Evolutionary conservation across 2,113 vertebrate species (phyloP), one percentile per base, ranked within the genome.

Genomic region (Thalassarche chlororhynchos): DNA sequence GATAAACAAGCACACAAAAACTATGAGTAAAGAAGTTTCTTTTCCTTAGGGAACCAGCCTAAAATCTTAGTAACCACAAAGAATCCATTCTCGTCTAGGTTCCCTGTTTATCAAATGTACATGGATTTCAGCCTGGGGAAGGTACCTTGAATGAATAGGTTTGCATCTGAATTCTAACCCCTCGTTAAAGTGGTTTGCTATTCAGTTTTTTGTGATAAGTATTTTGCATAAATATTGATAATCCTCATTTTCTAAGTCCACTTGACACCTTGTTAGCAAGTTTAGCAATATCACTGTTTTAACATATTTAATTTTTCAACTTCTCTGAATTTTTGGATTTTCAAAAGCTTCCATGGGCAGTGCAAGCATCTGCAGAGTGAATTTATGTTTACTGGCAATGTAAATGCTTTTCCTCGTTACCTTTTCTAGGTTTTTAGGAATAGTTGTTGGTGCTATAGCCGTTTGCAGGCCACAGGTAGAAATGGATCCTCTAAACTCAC

Each of bases 21-120:
- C 12, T 44, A 6, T 14, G 10, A 68, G 26, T 72, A 71, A 83
- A 72, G 6, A 60, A 23, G 6, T 31, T n/a, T 52, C 5, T 84
- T 75, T 64, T 79, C n/a, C n/a, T 51, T 42, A 68, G n/a, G 10
- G 20, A 91, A 70, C 5, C 34, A 62, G n/a, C 9, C 28, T 89
- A 71, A 51, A 77, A 36, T 49, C 14, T 51, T 36, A 55, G 18
- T 21, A 55, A 49, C 36, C 25, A 52, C 9, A 17, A 62, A 69
- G 10, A 58, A 68, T 46, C 42, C 49, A 14, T 64, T 82, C 16
- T n/a, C 2, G 0, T 11, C 2, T 8, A 9, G 6, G 31, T 54
- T 85, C 72, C 42, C n/a, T 54, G 17, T 19, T 20, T 52, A 19
- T 64, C 13, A 65, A 40, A 70, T 34, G 17, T 4, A 24, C 9